phyloP scores from a whole-genome alignment of 37 sponge, comb jelly and placozoan species.

The Cliona cf. orientalis region DNA sequence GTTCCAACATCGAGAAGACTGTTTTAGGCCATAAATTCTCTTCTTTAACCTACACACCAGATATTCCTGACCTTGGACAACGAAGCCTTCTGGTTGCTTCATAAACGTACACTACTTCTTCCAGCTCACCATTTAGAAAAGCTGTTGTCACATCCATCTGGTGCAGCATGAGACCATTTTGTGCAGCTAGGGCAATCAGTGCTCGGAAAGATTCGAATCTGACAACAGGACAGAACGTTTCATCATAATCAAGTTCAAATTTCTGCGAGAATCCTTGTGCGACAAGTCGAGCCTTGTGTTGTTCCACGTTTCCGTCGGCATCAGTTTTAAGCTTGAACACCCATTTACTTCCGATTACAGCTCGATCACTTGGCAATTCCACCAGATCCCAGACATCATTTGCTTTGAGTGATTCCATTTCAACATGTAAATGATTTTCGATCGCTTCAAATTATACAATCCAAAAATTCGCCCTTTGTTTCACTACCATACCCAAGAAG shows the following conservation, averaged over 20 bases:
- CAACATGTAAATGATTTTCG: slow-evolving; percentile 27
- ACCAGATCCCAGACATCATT: slow-evolving; percentile 51
- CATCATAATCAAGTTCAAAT: slow-evolving; percentile 43
- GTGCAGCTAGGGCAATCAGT: slow-evolving; percentile 13
- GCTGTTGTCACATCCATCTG: too few relatives aligned
- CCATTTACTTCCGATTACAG: slow-evolving; percentile 42
- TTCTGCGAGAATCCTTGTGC: slow-evolving; percentile 50
- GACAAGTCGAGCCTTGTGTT: slow-evolving; percentile 46
- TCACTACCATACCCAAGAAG: slow-evolving; percentile 48
- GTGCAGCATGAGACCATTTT: slow-evolving; percentile 9
- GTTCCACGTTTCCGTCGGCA: slow-evolving; percentile 46
- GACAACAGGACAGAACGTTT: slow-evolving; percentile 45
- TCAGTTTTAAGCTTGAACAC: slow-evolving; percentile 48
- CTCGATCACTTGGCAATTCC: slow-evolving; percentile 24
- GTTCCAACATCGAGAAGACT: slow-evolving; percentile 66
- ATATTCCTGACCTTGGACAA: slow-evolving; percentile 21
- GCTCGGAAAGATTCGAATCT: slow-evolving; percentile 32
- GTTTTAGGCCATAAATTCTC: slow-evolving; percentile 40
- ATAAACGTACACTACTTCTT: too few relatives aligned
- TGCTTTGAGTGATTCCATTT: slow-evolving; percentile 46
- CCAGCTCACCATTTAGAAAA: too few relatives aligned
- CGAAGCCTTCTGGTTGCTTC: slow-evolving; percentile 21
- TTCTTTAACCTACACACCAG: slow-evolving; percentile 31
- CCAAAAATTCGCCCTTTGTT: slow-evolving; percentile 53
- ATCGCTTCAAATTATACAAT: slow-evolving; percentile 38